Evolutionary conservation across 2,888 invertebrate species (phyloP).

Genomic region (Aspidiotus destructor): DNA sequence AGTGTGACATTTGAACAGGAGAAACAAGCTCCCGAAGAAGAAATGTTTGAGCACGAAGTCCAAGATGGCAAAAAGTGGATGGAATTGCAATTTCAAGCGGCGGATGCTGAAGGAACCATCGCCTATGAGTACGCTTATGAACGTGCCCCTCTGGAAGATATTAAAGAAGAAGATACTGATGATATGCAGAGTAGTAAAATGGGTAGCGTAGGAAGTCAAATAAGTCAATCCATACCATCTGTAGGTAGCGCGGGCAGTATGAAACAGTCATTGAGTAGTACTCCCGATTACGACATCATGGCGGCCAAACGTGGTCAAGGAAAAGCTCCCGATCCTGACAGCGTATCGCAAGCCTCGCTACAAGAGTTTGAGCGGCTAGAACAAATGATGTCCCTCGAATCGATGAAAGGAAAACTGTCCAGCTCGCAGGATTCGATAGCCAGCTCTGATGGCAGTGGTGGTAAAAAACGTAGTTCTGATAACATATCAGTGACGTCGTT

Average conservation of each 20-base stretch:
- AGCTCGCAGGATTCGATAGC: constrained; percentile 84
- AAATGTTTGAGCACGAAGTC: constrained; percentile 46
- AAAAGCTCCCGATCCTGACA: constrained; percentile 77
- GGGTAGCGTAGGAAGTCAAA: constrained; percentile 67
- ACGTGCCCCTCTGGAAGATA: constrained; percentile 76
- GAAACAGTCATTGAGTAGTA: constrained; percentile 80
- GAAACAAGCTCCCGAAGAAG: constrained; percentile 46
- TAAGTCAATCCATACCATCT: constrained; percentile 61
- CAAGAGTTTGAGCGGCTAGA: constrained; percentile 92
- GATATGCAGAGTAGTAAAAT: constrained; percentile 64
- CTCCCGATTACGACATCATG: constrained; percentile 55
- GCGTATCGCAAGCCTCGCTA: constrained; percentile 81
- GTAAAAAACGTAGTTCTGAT: constrained; percentile 45
- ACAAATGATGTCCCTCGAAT: constrained; percentile 69
- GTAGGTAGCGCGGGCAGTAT: constrained; percentile 67
- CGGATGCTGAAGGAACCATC: constrained; percentile 54
- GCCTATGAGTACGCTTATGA: constrained; percentile 61
- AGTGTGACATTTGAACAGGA: constrained; percentile 59
- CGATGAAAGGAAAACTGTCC: constrained; percentile 52
- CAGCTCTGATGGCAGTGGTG: constrained; percentile 47
- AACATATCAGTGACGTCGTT: constrained; percentile 77
- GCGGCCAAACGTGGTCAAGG: constrained; percentile 67
- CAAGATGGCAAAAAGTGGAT: constrained; percentile 77
- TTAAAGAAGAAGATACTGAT: constrained; percentile 86
- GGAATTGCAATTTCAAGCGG: constrained; percentile 76